A percentile compares a stretch with the other conserved stretches of the same genome.
phyloP scores from a whole-genome alignment of 2,888 invertebrate genomes.

The Volucella inflata region DNA sequence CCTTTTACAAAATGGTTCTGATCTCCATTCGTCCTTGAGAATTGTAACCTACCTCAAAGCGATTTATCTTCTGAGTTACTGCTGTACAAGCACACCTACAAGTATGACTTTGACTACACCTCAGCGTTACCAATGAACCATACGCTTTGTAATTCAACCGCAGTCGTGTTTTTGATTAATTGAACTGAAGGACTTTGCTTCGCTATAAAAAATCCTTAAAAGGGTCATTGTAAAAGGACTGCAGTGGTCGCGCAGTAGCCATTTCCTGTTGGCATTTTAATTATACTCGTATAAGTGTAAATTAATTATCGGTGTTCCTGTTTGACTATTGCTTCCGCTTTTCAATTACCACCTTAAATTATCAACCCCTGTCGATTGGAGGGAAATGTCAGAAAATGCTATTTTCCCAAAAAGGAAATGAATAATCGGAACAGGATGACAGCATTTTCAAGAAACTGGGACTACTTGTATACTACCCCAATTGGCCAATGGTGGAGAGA shows the following conservation, averaged over 20 bases:
- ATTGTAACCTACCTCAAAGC: conserved; percentile 68
- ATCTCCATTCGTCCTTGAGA: conserved; percentile 42
- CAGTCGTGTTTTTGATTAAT: conserved; percentile 67
- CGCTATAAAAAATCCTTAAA: conserved; percentile 18
- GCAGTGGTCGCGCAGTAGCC: conserved; percentile 2
- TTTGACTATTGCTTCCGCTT: conserved; percentile 10
- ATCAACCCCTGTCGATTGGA: conserved; percentile 6
- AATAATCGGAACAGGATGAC: conserved; percentile 66
- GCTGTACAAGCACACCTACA: conserved; percentile 49
- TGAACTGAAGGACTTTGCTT: conserved; percentile 18
- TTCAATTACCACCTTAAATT: conserved; percentile 4
- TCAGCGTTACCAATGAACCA: conserved; percentile 40
- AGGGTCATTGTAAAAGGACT: conserved; percentile 20
- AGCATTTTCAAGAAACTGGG: conserved; percentile 49
- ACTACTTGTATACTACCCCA: conserved; percentile 1
- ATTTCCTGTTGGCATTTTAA: conserved; percentile 48
- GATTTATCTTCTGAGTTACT: conserved; percentile 69
- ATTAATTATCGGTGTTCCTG: conserved; percentile 60
- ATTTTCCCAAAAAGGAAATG: conserved; percentile 45
- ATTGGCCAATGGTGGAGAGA: conserved; percentile 32
- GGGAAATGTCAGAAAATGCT: conserved; percentile 27
- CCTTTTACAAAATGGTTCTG: conserved; percentile 34
- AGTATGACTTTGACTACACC: conserved; percentile 15
- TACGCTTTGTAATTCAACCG: conserved; percentile 48
- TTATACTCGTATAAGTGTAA: conserved; percentile 56